Evolutionary conservation across 2,888 invertebrate genomes (phyloP), one percentile per base, ranked within the genome.

Genomic region (Hypselothyrea guttata): DNA sequence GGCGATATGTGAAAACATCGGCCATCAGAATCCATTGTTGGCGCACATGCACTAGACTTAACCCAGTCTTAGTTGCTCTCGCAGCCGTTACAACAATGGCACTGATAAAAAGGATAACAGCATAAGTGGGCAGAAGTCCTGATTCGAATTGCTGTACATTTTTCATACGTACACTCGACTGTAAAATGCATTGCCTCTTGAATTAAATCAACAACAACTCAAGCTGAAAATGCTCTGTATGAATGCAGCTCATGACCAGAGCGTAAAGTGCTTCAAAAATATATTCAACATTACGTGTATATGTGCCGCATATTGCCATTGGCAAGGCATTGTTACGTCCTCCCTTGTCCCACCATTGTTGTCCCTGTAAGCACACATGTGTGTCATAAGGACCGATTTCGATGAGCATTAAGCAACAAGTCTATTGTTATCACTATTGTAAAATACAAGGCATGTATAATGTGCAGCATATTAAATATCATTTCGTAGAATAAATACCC

Each of bases 151-250:
- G 76, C 69, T 64, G 77, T 71, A 71, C 76, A 79, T 74, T 83
- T 83, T 79, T 76, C 81, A 79, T 83, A 61, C 51, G 66, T 59
- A 73, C 69, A 74, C 83, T 84, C 70, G 74, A 78, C 74, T 57
- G 72, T 70, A 75, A 77, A 82, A 82, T 84, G 82, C 84, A 81
- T 81, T 79, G 79, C 75, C 76, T 68, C 81, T 82, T 82, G 83
- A 82, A 82, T 83, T 82, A 84, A 84, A 82, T 81, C 84, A 81
- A 81, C 84, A 84, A 65, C 75, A 77, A 62, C 84, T 84, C 72
- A 70, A 75, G 75, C 77, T 70, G 64, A 72, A 79, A 72, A 66
- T 52, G 38, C 58, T 57, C 18, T 16, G 16, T 16, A 13, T 8
- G 7, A 7, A 3, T 22, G 12, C 40, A 41, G 12, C 40, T n/a